Evolutionary conservation across 2,797 vertebrate species (phyloP), one percentile per base, ranked within the genome.

Genomic region (Protonibea diacanthus): DNA sequence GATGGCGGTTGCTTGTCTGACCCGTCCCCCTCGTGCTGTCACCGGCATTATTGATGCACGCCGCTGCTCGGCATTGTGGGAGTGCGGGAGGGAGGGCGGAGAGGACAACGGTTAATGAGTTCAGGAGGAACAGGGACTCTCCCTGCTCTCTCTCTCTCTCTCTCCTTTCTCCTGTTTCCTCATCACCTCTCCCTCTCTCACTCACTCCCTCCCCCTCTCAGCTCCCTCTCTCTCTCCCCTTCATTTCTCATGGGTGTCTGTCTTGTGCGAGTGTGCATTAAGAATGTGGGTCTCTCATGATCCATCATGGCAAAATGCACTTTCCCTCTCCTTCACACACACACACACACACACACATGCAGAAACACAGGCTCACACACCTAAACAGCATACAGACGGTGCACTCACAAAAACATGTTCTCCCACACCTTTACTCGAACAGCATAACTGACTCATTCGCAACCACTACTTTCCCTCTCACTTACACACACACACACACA

Each of bases 91-190:
- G 91, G 92, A 88, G 91, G 89, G 88, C 76, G 71, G 74, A 86
- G 88, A 93, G 92, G 90, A 93, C 90, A 91, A 87, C 86, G 88
- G 90, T 92, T 94, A 95, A 94, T 94, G 94, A 94, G 94, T 94
- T 93, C 91, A 92, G 90, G 88, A 91, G 87, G 87, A 93, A 89
- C 73, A 70, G 88, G 89, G 89, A 88, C 91, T 94, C 89, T 90
- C 87, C 89, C 71, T 70, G 49, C 78, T 78, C 83, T 82, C 87
- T 60, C 86, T 75, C 84, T 86, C 66, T 73, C 72, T 75, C 84
- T 86, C 66, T 73, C 72, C 69, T 80, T 62, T 74, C 86, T 86
- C 81, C 79, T 74, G 85, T 81, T 83, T 83, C 86, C 77, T 85
- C 83, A 61, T 91, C 84, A 88, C 85, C 84, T 63, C 83, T 76